A percentile compares a stretch with the other conserved stretches of the same genome.
Conservation (phyloP, 2,113 vertebrate species). For the Albula goreensis region DNA sequence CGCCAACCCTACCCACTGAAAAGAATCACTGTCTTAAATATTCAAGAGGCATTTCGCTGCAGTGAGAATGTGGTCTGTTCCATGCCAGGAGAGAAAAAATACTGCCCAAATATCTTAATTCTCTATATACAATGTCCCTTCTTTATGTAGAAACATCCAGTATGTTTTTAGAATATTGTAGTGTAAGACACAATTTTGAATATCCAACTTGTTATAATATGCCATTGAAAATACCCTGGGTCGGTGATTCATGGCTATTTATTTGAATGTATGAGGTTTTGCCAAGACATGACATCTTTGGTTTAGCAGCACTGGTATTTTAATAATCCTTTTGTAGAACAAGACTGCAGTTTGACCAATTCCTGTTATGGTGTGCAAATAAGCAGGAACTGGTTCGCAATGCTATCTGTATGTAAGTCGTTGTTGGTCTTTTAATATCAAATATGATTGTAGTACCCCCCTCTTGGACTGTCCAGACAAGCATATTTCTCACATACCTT, state of each 20-base stretch:
- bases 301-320: not conserved
- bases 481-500: not conserved
- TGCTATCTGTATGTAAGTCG: not conserved
- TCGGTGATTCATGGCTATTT: no score
- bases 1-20: not conserved
- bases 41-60: conserved; percentile 1
- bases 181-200: no score
- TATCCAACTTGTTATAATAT: no score
- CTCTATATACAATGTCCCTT: no score
- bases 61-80: not conserved
- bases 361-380: no score
- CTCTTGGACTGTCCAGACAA: not conserved
- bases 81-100: not conserved
- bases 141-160: no score
- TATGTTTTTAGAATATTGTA: no score
- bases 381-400: not conserved
- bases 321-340: not conserved
- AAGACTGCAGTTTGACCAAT: no score
- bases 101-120: no score
- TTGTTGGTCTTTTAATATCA: not conserved
- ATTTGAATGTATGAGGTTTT: not conserved
- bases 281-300: not conserved
- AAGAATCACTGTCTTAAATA: not conserved
- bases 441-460: no score
- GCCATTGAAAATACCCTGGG: no score